phyloP scores from a whole-genome alignment of 2,888 invertebrate genomes.

The Synanthedon myopaeformis region DNA sequence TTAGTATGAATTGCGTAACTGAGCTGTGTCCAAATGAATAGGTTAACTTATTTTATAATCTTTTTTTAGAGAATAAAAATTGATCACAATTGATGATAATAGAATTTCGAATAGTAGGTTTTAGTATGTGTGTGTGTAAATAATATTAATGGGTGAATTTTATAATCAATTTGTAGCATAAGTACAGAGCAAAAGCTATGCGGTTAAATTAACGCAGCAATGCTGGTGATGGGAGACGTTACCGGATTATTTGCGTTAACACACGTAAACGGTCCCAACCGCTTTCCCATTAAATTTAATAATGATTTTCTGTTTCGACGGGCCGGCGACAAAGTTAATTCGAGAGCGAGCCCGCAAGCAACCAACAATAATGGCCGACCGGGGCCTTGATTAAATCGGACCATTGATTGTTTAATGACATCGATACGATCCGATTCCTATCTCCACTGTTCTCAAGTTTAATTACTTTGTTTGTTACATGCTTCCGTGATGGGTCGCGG shows the following conservation, averaged over 20 bases:
- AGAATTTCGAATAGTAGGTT: too few relatives aligned
- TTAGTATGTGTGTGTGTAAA: too few relatives aligned
- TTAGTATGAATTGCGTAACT: too few relatives aligned
- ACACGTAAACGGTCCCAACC: not conserved
- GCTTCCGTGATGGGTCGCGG: not conserved
- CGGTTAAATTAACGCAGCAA: not conserved
- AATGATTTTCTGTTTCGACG: slow-evolving; percentile 23
- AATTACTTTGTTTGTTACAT: slow-evolving; percentile 17
- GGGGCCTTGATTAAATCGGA: slow-evolving; percentile 15
- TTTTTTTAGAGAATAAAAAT: too few relatives aligned
- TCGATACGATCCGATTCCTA: slow-evolving; percentile 13
- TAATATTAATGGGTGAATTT: too few relatives aligned
- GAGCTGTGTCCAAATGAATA: too few relatives aligned
- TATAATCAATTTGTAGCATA: too few relatives aligned
- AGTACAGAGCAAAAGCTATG: too few relatives aligned
- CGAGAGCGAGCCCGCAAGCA: slow-evolving; percentile 12
- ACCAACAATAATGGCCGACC: slow-evolving; percentile 21
- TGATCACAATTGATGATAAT: too few relatives aligned
- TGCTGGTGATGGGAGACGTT: not conserved
- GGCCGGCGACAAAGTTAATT: slow-evolving; percentile 18
- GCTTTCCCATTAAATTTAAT: slow-evolving; percentile 21
- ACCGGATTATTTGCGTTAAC: not conserved
- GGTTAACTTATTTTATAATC: too few relatives aligned
- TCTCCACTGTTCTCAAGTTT: slow-evolving; percentile 12
- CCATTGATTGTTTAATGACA: slow-evolving; percentile 33